Evolutionary conservation across 1,140 invertebrate genomes (phyloP).

Genomic region (Pseudomyrmex flavicornis): DNA sequence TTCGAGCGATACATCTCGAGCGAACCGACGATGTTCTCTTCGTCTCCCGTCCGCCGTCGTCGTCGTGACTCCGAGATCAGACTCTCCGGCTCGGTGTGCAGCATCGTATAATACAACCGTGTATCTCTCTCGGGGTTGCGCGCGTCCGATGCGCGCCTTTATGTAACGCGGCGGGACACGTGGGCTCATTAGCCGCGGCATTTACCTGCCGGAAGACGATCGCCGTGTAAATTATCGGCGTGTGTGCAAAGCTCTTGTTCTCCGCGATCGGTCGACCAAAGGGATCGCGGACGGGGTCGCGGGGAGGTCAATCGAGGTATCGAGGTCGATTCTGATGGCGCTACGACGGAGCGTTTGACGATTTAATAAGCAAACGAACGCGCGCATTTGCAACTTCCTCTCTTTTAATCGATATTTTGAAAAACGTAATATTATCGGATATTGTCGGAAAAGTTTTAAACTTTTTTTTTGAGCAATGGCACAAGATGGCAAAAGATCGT

Average conservation of each 20-base stretch:
- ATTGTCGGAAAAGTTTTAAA: too few species aligned
- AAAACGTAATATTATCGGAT: neutral
- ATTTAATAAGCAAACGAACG: slow-evolving; percentile 44
- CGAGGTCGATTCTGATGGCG: slow-evolving; percentile 9
- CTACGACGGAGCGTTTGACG: slow-evolving; percentile 31
- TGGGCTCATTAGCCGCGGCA: slow-evolving; percentile 68
- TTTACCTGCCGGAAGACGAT: slow-evolving; percentile 73
- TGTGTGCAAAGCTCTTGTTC: slow-evolving; percentile 57
- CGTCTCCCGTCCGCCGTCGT: neutral
- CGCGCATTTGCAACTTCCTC: slow-evolving; percentile 6
- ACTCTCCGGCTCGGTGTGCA: neutral
- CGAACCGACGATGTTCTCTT: slow-evolving; percentile 35
- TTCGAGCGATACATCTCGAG: neutral
- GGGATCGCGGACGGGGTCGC: slow-evolving; percentile 33
- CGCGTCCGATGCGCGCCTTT: slow-evolving; percentile 61
- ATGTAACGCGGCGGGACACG: slow-evolving; percentile 66
- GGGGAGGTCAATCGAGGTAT: slow-evolving; percentile 33
- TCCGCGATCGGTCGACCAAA: slow-evolving; percentile 60
- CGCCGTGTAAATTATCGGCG: slow-evolving; percentile 70
- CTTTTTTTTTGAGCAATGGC: too few species aligned
- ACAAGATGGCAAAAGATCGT: too few species aligned
- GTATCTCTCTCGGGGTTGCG: slow-evolving; percentile 44
- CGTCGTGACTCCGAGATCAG: slow-evolving; percentile 57
- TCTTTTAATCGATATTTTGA: neutral
- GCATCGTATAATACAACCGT: slow-evolving; percentile 8